phyloP scores from a whole-genome alignment of 2,888 invertebrate genomes.

The Hypercompe scribonia region DNA sequence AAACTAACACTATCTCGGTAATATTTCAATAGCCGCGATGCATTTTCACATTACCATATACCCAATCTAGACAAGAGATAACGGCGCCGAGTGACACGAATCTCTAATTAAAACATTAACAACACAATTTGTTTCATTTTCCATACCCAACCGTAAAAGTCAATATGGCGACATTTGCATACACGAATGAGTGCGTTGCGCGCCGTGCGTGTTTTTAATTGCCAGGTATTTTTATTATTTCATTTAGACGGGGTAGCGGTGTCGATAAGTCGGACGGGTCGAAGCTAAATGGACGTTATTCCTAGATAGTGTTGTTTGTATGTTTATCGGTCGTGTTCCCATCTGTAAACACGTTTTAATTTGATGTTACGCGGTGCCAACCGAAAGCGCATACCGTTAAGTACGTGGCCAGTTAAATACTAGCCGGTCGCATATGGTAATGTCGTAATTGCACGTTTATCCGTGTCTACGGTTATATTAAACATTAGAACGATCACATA shows the following conservation, averaged over 20 bases:
- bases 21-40: slow-evolving; percentile 72
- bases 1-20: slow-evolving; percentile 53
- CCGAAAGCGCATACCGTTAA: slow-evolving; percentile 70
- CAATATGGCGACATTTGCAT: slow-evolving; percentile 70
- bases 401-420: slow-evolving; percentile 71
- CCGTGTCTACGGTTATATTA: slow-evolving; percentile 65
- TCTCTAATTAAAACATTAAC: slow-evolving; percentile 79
- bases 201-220: slow-evolving; percentile 70
- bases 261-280: slow-evolving; percentile 41
- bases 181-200: slow-evolving; percentile 63
- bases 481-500: slow-evolving; percentile 57
- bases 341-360: slow-evolving; percentile 57
- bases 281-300: slow-evolving; percentile 50
- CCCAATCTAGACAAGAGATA: slow-evolving; percentile 69
- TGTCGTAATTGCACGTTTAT: slow-evolving; percentile 77
- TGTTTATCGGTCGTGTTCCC: slow-evolving; percentile 52
- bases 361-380: slow-evolving; percentile 56
- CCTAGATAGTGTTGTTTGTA: slow-evolving; percentile 57
- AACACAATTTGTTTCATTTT: slow-evolving; percentile 72
- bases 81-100: slow-evolving; percentile 65
- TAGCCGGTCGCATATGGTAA: slow-evolving; percentile 72
- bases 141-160: slow-evolving; percentile 58
- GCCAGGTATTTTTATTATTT: slow-evolving; percentile 60
- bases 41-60: slow-evolving; percentile 67
- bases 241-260: slow-evolving; percentile 48